Base-by-base conservation (phyloP, 1,140 invertebrate genomes). In the Eubasilissa regina region DNA sequence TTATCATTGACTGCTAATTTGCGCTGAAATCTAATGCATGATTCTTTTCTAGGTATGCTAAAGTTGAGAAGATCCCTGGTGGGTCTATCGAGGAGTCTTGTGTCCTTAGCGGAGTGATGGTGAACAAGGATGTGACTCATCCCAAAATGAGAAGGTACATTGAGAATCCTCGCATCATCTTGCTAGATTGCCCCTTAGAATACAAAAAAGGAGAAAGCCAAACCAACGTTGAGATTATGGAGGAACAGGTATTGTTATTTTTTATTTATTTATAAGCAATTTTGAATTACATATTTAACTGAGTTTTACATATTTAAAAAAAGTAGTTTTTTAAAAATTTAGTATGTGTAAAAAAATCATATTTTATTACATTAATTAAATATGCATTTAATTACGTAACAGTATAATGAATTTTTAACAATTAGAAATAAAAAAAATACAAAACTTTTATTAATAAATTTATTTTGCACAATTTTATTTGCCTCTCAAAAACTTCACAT, bases 141-240 rank as follows among this genome's bases (percentile, higher is more conserved):
- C 93, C 97, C 0, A 98, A 98, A 91, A 99, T 99, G 98, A 92
- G 92, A 83, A 92, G 98, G 43, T 93, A 92, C 56, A 99, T 99
- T 85, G 95, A 98, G 87, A 99, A 99, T 86, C 99, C 99, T 4
- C 91, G 97, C 83, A 98, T 99, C 84, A 88, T 99, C 4, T 88
- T 99, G 12, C 89, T 99, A 7, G 99, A 99, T 89, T 99, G 98
- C 87, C 92, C 94, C 6, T 90, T 99, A 60, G 98, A 99, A 89
- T 99, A 99, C 89, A 99, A 99, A 88, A 99, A 99, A 88, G 98
- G 98, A 53, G 98, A 99, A 90, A 99, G 97, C 85, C 94, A 98
- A 90, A 99, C 98, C 6, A 98, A 99, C 87, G 94, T 99, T 74
- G 99, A 99, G 90, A 97, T 99, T 76, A 91, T 94, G 84, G 96